Evolutionary conservation across 37 sponge, comb jelly and placozoan genomes (phyloP), one percentile per base, ranked within the genome.

Genomic region (Mnemiopsis leidyi): DNA sequence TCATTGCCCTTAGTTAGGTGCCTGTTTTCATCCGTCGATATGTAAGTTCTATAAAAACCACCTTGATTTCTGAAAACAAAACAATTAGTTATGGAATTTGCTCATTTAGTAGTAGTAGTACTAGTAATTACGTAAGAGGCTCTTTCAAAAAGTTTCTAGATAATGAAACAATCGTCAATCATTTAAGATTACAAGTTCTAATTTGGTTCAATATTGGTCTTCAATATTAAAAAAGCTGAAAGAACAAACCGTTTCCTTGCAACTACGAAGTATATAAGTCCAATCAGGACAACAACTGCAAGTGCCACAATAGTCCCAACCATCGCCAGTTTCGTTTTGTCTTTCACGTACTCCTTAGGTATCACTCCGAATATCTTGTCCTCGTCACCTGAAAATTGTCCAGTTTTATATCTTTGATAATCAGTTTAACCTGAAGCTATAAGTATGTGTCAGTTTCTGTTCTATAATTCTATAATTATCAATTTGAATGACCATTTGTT

Each of bases 1-100:
- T 85, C 90, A 28, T 85, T 85, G 0, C 90, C 90, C 25, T 85
- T 85, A 1, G 90, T 85, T 3, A 85, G 90, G 61, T 85, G 90
- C 35, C 40, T 85, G 90, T 85, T 85, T 40, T 85, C 90, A 23
- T 85, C 90, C 23, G 90, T 85, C 23, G 90, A 85, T 21, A 85
- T 61, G 36, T 85, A 85, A 0, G 90, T 85, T 85, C 90, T 85
- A 61, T 85, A 85, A 25, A 38, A 38, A 39, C 39, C 21, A 13
- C 36, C 90, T 32, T 26, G 9, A 77, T 28, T 32, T 36, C 79
- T 77, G 36, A 32, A 32, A 77, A 77, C 18, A 32, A 32, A 71
- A 23, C 16, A 71, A 71, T 21, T 13, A 21, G 68, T 67, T 67
- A 67, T 21, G 68, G 18, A 67, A 67, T 67, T 67, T n/a, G n/a